Conservation (phyloP, 2,113 vertebrate genomes). For the Apteryx mantelli region DNA sequence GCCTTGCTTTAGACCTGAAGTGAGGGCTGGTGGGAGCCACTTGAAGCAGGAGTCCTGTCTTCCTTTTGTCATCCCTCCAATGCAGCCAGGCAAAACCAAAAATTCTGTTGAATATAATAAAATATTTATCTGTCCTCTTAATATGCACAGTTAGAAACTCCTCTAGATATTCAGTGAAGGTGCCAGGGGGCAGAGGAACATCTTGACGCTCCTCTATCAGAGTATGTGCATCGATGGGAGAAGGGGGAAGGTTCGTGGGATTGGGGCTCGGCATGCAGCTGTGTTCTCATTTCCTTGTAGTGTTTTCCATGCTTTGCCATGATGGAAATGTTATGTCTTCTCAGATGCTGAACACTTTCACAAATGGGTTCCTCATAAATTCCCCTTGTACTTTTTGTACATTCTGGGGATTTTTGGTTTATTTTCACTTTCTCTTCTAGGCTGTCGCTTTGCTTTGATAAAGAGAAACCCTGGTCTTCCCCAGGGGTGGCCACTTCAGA, state of each 20-base stretch:
- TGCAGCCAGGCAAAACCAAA: neutral
- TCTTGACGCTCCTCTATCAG: neutral
- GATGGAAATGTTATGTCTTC: neutral
- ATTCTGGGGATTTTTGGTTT: neutral
- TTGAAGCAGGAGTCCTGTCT: neutral
- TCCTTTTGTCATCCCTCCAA: neutral
- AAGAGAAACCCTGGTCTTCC: neutral
- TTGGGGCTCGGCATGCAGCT: fast-evolving
- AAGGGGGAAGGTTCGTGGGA: neutral
- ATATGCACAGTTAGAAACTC: neutral
- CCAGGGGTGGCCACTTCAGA: neutral
- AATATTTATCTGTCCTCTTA: neutral
- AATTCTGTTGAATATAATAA: neutral
- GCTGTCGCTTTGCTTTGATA: neutral
- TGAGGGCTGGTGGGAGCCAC: neutral
- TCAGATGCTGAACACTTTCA: neutral
- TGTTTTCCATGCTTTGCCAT: neutral
- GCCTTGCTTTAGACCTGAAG: neutral
- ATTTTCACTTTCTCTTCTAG: slow-evolving; percentile 6
- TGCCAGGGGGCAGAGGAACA: neutral
- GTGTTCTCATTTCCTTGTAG: neutral
- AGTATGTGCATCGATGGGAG: neutral
- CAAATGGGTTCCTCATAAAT: neutral
- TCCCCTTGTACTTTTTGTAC: neutral
- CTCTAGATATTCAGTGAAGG: neutral